phyloP scores from a whole-genome alignment of 2,113 vertebrate genomes.

The Gadus macrocephalus region DNA sequence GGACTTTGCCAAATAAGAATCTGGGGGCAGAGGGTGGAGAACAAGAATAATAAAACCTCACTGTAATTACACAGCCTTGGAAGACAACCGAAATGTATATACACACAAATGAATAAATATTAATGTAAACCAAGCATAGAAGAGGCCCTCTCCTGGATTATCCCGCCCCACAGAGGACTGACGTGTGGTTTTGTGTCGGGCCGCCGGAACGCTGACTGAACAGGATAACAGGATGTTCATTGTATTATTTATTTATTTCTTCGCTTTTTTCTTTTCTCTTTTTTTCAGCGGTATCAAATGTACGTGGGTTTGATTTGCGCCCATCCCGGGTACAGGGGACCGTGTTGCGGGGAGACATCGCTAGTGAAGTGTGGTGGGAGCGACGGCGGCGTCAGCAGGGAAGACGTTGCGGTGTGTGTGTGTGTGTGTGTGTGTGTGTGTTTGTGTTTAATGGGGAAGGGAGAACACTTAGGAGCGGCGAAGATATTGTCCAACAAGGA shows the following conservation, averaged over 20 bases:
- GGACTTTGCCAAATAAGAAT: too few species aligned
- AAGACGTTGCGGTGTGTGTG: too few species aligned
- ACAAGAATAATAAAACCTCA: slow-evolving; percentile 1
- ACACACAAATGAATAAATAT: too few species aligned
- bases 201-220: background rate
- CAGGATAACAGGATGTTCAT: slow-evolving; percentile 10
- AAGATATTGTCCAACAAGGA: too few species aligned
- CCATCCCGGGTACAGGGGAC: slow-evolving; percentile 34
- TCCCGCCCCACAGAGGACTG: background rate
- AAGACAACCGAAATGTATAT: background rate
- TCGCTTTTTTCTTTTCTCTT: background rate
- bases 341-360: slow-evolving; percentile 6
- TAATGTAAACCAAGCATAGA: background rate
- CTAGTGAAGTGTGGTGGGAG: slow-evolving; percentile 31
- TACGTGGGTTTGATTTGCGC: slow-evolving; percentile 24
- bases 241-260: too few species aligned
- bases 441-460: too few species aligned
- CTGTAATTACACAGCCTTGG: slow-evolving; percentile 1
- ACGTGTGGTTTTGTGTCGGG: background rate
- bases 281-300: slow-evolving; percentile 8
- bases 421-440: too few species aligned
- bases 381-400: background rate
- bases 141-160: background rate
- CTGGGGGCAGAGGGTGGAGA: background rate
- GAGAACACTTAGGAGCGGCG: too few species aligned